A percentile compares a stretch with the other conserved stretches of the same genome.
phyloP scores from a whole-genome alignment of 1,140 invertebrate genomes.

The Wiebesia pumilae region DNA sequence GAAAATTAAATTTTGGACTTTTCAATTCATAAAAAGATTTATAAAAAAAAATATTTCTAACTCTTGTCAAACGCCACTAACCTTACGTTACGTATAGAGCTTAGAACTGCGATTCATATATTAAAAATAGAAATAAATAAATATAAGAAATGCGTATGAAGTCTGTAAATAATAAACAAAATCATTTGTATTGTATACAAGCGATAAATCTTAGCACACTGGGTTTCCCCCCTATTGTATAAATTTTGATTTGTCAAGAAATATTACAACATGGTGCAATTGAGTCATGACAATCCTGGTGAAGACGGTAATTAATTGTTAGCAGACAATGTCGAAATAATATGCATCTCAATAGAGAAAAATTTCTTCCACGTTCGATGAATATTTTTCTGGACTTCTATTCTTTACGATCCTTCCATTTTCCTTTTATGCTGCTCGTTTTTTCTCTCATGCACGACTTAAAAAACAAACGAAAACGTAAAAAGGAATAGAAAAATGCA shows the following conservation, averaged over 20 bases:
- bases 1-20: too few species aligned
- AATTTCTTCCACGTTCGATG: conserved; percentile 12
- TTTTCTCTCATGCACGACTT: conserved; percentile 5
- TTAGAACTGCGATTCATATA: conserved; percentile 31
- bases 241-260: conserved; percentile 10
- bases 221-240: not conserved
- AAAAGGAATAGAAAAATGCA: not conserved
- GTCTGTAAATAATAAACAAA: conserved; percentile 29
- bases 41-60: not conserved
- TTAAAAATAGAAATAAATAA: conserved; percentile 17
- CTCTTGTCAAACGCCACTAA: conserved; percentile 11
- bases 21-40: not conserved
- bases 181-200: conserved; percentile 10
- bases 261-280: conserved; percentile 46
- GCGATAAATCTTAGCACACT: not conserved
- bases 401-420: conserved; percentile 22
- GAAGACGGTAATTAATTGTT: conserved; percentile 14
- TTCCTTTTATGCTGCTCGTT: conserved; percentile 21
- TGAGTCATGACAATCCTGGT: conserved; percentile 51
- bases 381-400: conserved; percentile 9
- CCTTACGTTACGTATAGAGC: conserved; percentile 14
- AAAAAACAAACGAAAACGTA: not conserved
- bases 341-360: not conserved
- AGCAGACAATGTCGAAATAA: not conserved
- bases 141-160: conserved; percentile 12